Evolutionary conservation across 2,797 vertebrate species (phyloP), one percentile per base, ranked within the genome.

Genomic region (Phaenicophaeus curvirostris): DNA sequence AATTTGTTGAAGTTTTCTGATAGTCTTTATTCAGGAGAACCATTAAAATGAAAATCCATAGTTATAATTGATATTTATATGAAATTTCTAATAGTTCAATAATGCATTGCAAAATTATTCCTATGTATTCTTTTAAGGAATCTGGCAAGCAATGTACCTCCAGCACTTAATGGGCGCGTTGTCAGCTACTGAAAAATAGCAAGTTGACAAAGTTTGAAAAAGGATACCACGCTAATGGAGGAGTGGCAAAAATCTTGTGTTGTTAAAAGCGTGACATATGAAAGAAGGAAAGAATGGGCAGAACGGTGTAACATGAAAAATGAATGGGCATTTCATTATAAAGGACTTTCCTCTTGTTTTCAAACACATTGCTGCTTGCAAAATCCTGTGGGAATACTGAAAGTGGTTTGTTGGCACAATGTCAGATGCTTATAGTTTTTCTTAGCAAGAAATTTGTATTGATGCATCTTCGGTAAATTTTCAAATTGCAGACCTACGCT

Each of bases 401-500:
- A 77, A 95, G 85, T 75, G 69, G 57, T 69, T 94, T 93, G 73
- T 67, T 88, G 97, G 94, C 86, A 82, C 77, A 41, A 11, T 89
- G 87, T 96, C 97, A 97, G 94, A 72, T 89, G 88, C 85, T 96
- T 59, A 25, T 17, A 75, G 75, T 66, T 96, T 90, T 85, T 83
- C 94, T 95, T 94, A 95, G 92, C 75, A 94, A 96, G 82, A 88
- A 83, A 94, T 93, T 84, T 91, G 95, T 97, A 94, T 95, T 93
- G 93, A 88, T 92, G 65, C 89, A 82, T 93, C 94, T 95, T 93
- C 1, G 1, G 77, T 95, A 98, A 96, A 95, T 97, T 95, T 93
- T 95, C 94, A 96, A 93, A 95, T 97, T 97, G 96, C 96, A 96
- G 90, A 96, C 90, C 95, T 96, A 78, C 11, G 6, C 91, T 97